Evolutionary conservation across 2,113 vertebrate species (phyloP).

Genomic region (Brachypteracias leptosomus): DNA sequence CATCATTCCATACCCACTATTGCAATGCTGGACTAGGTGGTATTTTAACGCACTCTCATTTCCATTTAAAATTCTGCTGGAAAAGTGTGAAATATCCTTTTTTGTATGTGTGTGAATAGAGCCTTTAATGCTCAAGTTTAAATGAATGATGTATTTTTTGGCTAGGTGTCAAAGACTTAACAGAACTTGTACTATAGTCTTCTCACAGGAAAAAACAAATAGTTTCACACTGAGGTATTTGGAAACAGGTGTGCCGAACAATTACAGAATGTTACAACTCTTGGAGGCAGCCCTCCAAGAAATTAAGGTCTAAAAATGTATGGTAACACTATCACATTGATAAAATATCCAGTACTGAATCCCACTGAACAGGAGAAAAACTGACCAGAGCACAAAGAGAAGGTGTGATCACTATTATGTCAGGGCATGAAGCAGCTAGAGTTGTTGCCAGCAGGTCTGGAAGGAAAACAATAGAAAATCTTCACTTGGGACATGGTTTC

Average conservation of each 20-base stretch:
- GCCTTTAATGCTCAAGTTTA: conserved; percentile 71
- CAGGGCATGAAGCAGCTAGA: background rate
- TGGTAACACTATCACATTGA: conserved; percentile 59
- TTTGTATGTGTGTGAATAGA: conserved; percentile 67
- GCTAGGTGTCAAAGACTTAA: conserved; percentile 74
- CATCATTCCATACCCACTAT: background rate
- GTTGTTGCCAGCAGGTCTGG: background rate
- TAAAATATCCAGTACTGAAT: conserved; percentile 54
- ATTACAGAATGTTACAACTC: conserved; percentile 72
- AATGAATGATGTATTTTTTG: conserved; percentile 78
- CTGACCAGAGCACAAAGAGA: background rate
- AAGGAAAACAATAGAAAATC: background rate
- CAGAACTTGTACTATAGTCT: conserved; percentile 75
- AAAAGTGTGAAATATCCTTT: conserved; percentile 67
- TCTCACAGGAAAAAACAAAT: conserved; percentile 77
- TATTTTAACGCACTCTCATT: conserved; percentile 37
- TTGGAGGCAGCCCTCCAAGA: conserved; percentile 65
- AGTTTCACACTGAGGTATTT: conserved; percentile 79
- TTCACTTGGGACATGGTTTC: background rate
- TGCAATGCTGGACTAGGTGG: background rate
- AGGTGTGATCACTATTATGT: conserved; percentile 18
- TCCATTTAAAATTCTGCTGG: conserved; percentile 70
- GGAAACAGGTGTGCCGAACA: conserved; percentile 78
- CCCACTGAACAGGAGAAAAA: conserved; percentile 27
- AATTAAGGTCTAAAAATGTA: conserved; percentile 56